Conservation (phyloP, 2,888 invertebrate species). For the Hypselothyrea guttata region DNA sequence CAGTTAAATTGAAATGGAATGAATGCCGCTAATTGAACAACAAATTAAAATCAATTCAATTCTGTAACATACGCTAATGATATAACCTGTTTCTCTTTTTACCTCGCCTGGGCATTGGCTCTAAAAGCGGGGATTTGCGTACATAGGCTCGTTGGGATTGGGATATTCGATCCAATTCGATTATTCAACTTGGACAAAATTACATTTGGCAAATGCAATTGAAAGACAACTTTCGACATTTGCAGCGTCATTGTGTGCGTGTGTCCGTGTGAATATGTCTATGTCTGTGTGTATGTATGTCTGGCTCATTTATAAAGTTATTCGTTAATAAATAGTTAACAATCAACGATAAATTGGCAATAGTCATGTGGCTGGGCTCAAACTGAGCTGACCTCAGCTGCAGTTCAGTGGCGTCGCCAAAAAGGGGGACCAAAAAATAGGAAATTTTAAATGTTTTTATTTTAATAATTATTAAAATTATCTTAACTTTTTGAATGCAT, state of each 20-base stretch:
- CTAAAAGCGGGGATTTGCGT: not conserved
- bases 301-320: constrained; percentile 63
- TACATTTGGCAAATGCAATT: constrained; percentile 54
- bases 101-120: not conserved
- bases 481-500: no score
- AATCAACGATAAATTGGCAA: constrained; percentile 70
- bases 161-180: constrained; percentile 11
- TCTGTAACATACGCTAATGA: constrained; percentile 43
- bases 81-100: not conserved
- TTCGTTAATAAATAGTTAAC: constrained; percentile 75
- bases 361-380: constrained; percentile 37
- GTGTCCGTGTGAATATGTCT: constrained; percentile 5
- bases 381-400: constrained; percentile 21
- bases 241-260: constrained; percentile 16
- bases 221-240: constrained; percentile 31
- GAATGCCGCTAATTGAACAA: constrained; percentile 70
- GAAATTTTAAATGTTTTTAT: no score
- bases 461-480: no score
- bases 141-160: not conserved
- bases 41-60: constrained; percentile 67
- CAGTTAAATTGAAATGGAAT: constrained; percentile 45
- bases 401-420: constrained; percentile 22
- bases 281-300: constrained; percentile 12
- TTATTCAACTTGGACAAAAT: constrained; percentile 57
- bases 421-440: constrained; percentile 3